phyloP scores from a whole-genome alignment of 2,888 invertebrate genomes.

The Blera fallax region DNA sequence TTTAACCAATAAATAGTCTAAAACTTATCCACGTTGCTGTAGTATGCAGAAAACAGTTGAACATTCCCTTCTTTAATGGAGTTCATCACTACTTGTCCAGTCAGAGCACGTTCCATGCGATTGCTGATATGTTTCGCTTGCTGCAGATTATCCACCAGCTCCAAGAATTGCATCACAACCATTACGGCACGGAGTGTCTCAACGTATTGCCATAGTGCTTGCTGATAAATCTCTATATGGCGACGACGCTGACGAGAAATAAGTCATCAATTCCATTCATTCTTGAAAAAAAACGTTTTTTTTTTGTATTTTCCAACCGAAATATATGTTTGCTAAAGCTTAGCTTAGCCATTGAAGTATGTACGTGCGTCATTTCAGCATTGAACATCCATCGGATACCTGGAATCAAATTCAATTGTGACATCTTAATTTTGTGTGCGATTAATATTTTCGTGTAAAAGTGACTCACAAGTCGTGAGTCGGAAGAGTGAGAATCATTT shows the following conservation, averaged over 20 bases:
- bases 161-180: slow-evolving; percentile 70
- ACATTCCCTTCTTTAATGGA: slow-evolving; percentile 57
- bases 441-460: not conserved
- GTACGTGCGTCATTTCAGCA: slow-evolving; percentile 3
- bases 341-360: not conserved
- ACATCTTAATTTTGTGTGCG: not conserved
- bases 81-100: slow-evolving; percentile 49
- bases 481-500: not conserved
- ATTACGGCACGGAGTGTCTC: slow-evolving; percentile 58
- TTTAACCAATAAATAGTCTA: slow-evolving; percentile 56
- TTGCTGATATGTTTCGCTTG: slow-evolving; percentile 65
- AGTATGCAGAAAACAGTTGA: not conserved
- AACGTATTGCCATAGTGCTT: not conserved
- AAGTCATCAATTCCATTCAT: slow-evolving; percentile 46
- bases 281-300: not conserved
- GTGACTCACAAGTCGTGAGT: slow-evolving; percentile 5
- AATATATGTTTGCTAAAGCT: not conserved
- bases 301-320: not conserved
- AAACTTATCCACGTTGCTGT: slow-evolving; percentile 14
- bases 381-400: not conserved
- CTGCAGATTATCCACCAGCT: slow-evolving; percentile 60
- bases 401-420: slow-evolving; percentile 21
- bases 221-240: slow-evolving; percentile 59
- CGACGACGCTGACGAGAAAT: not conserved
- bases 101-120: slow-evolving; percentile 58